Evolutionary conservation across 2,113 vertebrate genomes (phyloP).

Genomic region (Gymnarchus niloticus): DNA sequence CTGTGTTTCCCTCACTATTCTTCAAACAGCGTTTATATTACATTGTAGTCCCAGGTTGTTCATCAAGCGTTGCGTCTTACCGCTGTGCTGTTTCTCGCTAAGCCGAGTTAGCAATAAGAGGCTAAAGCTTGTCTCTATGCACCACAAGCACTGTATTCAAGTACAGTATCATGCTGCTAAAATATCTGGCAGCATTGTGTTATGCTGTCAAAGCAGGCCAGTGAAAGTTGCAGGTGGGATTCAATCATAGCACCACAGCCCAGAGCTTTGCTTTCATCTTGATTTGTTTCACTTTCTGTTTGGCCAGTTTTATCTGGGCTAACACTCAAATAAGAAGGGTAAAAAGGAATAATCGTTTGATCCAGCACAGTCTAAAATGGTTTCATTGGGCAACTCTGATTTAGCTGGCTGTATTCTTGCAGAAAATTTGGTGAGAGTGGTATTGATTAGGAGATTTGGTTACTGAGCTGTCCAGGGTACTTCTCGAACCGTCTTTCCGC

Average conservation of each 20-base stretch:
- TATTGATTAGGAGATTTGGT: constrained; percentile 76
- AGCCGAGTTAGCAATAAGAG: neutral
- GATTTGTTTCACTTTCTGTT: neutral
- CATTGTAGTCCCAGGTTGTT: no score
- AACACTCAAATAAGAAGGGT: neutral
- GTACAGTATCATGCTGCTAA: neutral
- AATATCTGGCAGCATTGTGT: neutral
- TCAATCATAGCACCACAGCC: neutral
- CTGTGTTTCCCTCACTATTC: no score
- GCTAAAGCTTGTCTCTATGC: neutral
- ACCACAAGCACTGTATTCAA: neutral
- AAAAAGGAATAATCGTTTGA: neutral
- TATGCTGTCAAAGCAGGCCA: neutral
- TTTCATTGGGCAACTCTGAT: neutral
- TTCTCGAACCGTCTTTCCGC: constrained; percentile 85
- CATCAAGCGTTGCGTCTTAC: no score
- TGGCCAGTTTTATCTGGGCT: neutral
- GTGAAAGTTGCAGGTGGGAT: neutral
- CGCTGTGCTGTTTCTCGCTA: no score
- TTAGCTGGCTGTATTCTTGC: neutral
- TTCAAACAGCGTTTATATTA: no score
- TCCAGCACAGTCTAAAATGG: neutral
- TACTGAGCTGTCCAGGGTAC: constrained; percentile 91
- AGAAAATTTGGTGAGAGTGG: neutral
- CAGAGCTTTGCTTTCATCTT: neutral